Percentiles rank a stretch among this genome's conserved stretches.
Evolutionary conservation across 2,888 invertebrate genomes (phyloP).

Genomic region (Drosophila parthenogenetica): DNA sequence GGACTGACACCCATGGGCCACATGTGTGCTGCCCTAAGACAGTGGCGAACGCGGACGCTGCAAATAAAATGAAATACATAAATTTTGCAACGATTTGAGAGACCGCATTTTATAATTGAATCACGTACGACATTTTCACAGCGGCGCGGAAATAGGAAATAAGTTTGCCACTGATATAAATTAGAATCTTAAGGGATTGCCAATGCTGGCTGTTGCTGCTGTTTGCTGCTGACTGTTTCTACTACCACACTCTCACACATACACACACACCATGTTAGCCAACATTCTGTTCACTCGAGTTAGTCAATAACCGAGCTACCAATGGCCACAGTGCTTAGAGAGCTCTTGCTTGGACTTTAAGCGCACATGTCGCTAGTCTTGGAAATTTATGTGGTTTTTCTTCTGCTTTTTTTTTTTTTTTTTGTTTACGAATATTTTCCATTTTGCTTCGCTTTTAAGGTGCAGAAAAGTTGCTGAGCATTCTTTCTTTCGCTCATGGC

Average conservation of each 20-base stretch:
- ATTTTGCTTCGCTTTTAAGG: slow-evolving; percentile 8
- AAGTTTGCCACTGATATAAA: slow-evolving; percentile 79
- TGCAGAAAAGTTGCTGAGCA: slow-evolving; percentile 55
- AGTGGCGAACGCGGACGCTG: slow-evolving; percentile 50
- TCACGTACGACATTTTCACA: slow-evolving; percentile 84
- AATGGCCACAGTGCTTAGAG: slow-evolving; percentile 38
- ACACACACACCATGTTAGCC: slow-evolving; percentile 10
- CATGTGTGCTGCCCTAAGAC: slow-evolving; percentile 66
- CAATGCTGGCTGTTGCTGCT: slow-evolving; percentile 27
- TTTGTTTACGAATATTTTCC: background rate
- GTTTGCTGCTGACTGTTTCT: slow-evolving; percentile 10
- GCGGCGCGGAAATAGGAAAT: slow-evolving; percentile 75
- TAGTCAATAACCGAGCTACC: slow-evolving; percentile 65
- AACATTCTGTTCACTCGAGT: slow-evolving; percentile 40
- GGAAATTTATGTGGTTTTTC: slow-evolving; percentile 61
- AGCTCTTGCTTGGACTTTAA: slow-evolving; percentile 42
- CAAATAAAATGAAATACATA: slow-evolving; percentile 83
- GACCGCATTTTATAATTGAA: slow-evolving; percentile 85
- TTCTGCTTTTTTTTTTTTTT: slow-evolving; percentile 11
- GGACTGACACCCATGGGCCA: slow-evolving; percentile 48
- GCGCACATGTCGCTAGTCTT: slow-evolving; percentile 37
- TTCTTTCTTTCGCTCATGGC: slow-evolving; percentile 34
- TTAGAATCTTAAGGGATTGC: slow-evolving; percentile 80
- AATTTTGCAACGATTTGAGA: slow-evolving; percentile 84
- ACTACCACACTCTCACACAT: background rate